Conservation (phyloP, 1,140 invertebrate species). For the Hypsibius dujardini region DNA sequence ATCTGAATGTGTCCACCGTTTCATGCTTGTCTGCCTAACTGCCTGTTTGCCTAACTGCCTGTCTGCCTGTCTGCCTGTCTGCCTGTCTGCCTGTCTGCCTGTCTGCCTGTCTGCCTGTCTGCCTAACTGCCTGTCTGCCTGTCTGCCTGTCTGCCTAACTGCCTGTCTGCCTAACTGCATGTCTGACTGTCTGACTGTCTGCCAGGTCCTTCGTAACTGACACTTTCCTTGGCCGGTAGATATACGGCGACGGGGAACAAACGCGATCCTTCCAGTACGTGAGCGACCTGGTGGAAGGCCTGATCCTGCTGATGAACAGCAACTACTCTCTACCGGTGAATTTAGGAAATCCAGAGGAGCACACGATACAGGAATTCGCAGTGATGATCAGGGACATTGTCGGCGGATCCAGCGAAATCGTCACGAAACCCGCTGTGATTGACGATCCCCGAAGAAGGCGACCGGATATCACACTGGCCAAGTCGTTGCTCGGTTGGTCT, state of each 20-base stretch:
- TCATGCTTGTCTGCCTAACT: not conserved
- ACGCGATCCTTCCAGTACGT: constrained; percentile 97
- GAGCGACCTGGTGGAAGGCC: constrained; percentile 82
- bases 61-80: no score
- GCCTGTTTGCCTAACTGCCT: not conserved
- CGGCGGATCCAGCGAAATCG: constrained; percentile 60
- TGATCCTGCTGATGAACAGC: constrained; percentile 77
- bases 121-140: no score
- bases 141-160: no score
- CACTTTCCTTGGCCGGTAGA: constrained; percentile 33
- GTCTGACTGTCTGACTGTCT: no score
- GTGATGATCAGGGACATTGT: constrained; percentile 60
- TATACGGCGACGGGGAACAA: constrained; percentile 87
- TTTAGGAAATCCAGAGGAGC: constrained; percentile 92
- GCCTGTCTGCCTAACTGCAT: no score
- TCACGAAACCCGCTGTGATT: constrained; percentile 59
- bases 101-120: no score
- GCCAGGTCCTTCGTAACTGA: no score
- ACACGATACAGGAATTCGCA: constrained; percentile 90
- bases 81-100: no score
- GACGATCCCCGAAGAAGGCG: constrained; percentile 86
- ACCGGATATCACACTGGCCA: constrained; percentile 78
- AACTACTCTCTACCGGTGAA: constrained; percentile 87
- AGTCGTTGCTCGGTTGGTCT: constrained; percentile 67
- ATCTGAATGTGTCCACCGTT: no score